These are phyloP conservation scores for Actinernus sp. DNA, from an alignment of 92 coral and sea anemone species.

Conservation along the genomic window DNA sequence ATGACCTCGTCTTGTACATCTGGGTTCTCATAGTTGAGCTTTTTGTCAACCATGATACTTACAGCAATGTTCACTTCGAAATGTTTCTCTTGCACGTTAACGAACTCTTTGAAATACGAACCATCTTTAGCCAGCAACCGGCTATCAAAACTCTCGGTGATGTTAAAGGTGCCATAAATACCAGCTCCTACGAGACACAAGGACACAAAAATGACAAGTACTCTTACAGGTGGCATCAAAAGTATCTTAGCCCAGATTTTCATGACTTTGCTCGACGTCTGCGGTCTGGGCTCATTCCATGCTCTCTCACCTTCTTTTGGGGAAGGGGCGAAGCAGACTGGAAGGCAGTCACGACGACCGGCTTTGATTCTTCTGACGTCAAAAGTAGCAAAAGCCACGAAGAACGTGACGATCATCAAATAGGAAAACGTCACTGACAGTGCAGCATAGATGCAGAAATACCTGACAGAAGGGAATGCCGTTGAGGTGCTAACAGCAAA, in stretches of 20 bases:
- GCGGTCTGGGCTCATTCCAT: conserved; percentile 63
- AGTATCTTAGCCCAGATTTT: conserved; percentile 50
- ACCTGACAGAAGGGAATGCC: conserved; percentile 65
- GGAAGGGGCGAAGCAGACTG: conserved; percentile 56
- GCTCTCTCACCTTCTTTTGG: conserved; percentile 32
- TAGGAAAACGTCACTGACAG: conserved; percentile 66
- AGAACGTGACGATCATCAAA: conserved; percentile 74
- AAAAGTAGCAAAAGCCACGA: conserved; percentile 78
- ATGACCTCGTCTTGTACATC: conserved; percentile 44
- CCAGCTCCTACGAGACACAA: conserved; percentile 63
- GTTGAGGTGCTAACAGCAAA: conserved; percentile 83
- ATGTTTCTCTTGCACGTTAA: conserved; percentile 44
- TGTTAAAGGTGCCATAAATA: conserved; percentile 70
- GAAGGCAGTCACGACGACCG: conserved; percentile 77
- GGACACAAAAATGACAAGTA: conserved; percentile 52
- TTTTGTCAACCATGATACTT: conserved; percentile 55
- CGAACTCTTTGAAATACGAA: conserved; percentile 46
- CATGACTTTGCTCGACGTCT: conserved; percentile 58
- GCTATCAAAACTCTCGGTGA: conserved; percentile 72
- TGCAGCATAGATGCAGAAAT: conserved; percentile 89
- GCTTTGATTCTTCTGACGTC: conserved; percentile 76
- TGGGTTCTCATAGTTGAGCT: conserved; percentile 35
- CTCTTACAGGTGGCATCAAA: conserved; percentile 32
- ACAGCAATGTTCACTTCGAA: conserved; percentile 48
- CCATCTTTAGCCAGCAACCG: conserved; percentile 68